Base-by-base conservation (phyloP, 2,888 invertebrate species). In the Alloplasta piceator region DNA sequence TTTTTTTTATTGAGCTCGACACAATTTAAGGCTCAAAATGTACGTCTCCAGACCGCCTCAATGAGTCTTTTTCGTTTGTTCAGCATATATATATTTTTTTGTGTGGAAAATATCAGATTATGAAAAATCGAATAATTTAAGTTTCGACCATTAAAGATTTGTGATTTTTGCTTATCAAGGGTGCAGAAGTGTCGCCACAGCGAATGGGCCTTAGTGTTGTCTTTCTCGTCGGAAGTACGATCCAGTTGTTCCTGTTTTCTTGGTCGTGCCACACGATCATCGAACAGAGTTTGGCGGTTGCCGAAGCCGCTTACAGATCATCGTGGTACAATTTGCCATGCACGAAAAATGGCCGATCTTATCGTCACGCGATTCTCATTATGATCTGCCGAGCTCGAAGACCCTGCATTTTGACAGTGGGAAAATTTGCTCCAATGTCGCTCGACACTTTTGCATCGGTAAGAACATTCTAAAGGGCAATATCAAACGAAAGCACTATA, bases 241-340 rank as follows among this genome's bases (percentile, higher is more conserved):
- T 76, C 14, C 86, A 86, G 76, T 64, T 87, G 1, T 77, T 85
- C 41, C 58, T 88, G 52, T 86, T 84, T 50, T 83, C 87, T 12
- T 83, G 85, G 83, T 83, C 86, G 5, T 83, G 87, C 70, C 82
- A 86, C 52, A 79, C 83, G 14, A 84, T 88, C 66, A 86, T 86
- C 3, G 72, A 78, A 6, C 84, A 86, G 70, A 88, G 87, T 63
- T 50, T 48, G n/a, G 67, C 36, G 3, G 66, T 87, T 43, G 85
- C 82, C 9, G 83, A 86, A 39, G 85, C 86, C 7, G 84, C 83
- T 39, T 88, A 86, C 64, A 38, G 81, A 2, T 73, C 83, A 6
- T 56, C 71, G 0, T 87, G 87, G 87, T 86, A 86, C 58, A 68
- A 72, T 7, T 61, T 85, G 63, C 81, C 85, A 0, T 48, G 75